phyloP scores from a whole-genome alignment of 2,113 vertebrate species.

The Elgaria multicarinata region DNA sequence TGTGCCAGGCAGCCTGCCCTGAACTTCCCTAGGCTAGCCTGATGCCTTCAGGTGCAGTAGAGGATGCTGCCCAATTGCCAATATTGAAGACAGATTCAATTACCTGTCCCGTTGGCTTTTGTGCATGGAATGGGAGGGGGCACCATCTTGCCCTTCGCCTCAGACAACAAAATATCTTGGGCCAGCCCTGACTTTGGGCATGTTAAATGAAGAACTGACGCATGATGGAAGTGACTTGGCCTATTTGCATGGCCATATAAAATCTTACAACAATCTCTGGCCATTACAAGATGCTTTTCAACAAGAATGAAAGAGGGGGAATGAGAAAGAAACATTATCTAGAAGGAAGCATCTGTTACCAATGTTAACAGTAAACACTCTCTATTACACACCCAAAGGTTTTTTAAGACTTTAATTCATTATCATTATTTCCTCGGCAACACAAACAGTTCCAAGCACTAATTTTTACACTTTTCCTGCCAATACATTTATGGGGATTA shows the following conservation, averaged over 20 bases:
- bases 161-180: too few relatives aligned
- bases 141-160: too few relatives aligned
- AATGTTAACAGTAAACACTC: background rate
- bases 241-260: background rate
- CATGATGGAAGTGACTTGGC: background rate
- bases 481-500: constrained; percentile 52
- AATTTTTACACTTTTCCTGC: constrained; percentile 51
- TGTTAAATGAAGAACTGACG: background rate
- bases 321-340: background rate
- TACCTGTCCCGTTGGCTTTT: too few relatives aligned
- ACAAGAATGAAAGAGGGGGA: background rate
- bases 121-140: too few relatives aligned
- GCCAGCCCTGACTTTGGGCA: background rate
- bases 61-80: too few relatives aligned
- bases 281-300: background rate
- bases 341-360: constrained; percentile 5
- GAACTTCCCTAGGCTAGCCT: too few relatives aligned
- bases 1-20: too few relatives aligned
- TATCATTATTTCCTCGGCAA: background rate
- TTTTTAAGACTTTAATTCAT: background rate
- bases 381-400: background rate
- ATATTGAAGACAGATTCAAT: too few relatives aligned
- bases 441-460: constrained; percentile 3
- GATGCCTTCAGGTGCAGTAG: too few relatives aligned
- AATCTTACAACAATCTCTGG: background rate